Evolutionary conservation across 2,888 invertebrate genomes (phyloP).

Genomic region (Crepidodera aurea): DNA sequence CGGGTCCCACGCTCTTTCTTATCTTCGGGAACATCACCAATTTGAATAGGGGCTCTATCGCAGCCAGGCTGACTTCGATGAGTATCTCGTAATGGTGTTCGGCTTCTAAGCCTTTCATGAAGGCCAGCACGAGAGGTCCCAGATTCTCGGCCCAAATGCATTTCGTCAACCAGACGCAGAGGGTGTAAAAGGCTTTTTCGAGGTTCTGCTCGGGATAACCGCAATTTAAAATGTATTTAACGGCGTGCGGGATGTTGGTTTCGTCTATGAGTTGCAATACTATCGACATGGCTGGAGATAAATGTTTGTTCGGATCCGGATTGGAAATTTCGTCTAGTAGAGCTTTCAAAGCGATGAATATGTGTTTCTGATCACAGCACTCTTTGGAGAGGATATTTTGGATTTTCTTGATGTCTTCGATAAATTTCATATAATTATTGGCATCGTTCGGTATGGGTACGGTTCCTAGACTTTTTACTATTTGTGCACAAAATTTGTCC

Average conservation of each 20-base stretch:
- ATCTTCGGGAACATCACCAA: slow-evolving; percentile 66
- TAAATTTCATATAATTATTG: slow-evolving; percentile 53
- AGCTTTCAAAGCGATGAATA: slow-evolving; percentile 66
- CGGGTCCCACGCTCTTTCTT: slow-evolving; percentile 67
- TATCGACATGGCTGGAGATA: slow-evolving; percentile 68
- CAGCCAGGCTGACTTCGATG: slow-evolving; percentile 69
- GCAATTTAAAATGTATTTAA: slow-evolving; percentile 60
- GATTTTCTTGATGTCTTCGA: slow-evolving; percentile 54
- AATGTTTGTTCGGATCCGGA: slow-evolving; percentile 62
- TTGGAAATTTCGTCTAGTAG: slow-evolving; percentile 70
- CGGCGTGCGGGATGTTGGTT: slow-evolving; percentile 54
- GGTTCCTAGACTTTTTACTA: slow-evolving; percentile 64
- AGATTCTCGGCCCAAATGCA: slow-evolving; percentile 72
- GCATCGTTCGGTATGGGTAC: slow-evolving; percentile 58
- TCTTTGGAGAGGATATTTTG: slow-evolving; percentile 56
- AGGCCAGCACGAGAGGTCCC: slow-evolving; percentile 72
- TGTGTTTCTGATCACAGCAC: slow-evolving; percentile 61
- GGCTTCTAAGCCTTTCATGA: slow-evolving; percentile 67
- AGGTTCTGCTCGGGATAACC: slow-evolving; percentile 64
- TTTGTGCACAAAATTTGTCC: slow-evolving; percentile 64
- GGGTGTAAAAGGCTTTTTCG: slow-evolving; percentile 68
- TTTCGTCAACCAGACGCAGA: slow-evolving; percentile 74
- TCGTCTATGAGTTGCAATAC: slow-evolving; percentile 64
- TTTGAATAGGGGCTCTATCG: slow-evolving; percentile 68
- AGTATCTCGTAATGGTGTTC: slow-evolving; percentile 61